Conservation (phyloP, 2,113 vertebrate genomes). For the Arizona elegans region DNA sequence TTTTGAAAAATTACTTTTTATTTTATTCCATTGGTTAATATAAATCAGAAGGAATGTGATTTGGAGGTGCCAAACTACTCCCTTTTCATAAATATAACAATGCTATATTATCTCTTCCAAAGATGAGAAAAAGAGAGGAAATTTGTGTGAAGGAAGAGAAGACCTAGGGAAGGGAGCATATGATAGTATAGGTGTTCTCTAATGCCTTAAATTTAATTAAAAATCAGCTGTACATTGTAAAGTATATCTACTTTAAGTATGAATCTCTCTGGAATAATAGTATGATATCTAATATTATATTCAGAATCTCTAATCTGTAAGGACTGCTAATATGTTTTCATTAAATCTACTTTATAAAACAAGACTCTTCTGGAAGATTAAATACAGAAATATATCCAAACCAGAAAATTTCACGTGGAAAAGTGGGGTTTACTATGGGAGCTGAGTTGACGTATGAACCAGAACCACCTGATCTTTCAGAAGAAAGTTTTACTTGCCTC, state of each 20-base stretch:
- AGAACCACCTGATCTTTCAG: slow-evolving; percentile 72
- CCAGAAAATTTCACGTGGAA: slow-evolving; percentile 40
- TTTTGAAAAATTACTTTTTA: not conserved
- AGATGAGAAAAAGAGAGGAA: not conserved
- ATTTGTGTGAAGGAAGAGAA: not conserved
- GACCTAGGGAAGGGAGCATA: not conserved
- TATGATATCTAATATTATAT: not conserved
- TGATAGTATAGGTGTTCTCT: not conserved
- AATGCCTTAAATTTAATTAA: not conserved
- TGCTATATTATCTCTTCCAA: not conserved
- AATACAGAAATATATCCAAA: not conserved
- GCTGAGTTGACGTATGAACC: slow-evolving; percentile 59
- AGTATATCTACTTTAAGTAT: not conserved
- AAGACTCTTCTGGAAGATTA: slow-evolving; percentile 56
- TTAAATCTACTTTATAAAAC: slow-evolving; percentile 28
- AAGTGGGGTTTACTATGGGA: slow-evolving; percentile 69
- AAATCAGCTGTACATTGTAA: not conserved
- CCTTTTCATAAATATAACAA: not conserved
- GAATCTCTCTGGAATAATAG: not conserved
- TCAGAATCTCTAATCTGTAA: not conserved
- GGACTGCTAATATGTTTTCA: not conserved
- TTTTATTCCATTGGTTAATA: not conserved
- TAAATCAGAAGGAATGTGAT: not conserved
- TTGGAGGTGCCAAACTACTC: not conserved
- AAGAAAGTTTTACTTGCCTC: slow-evolving; percentile 74